Evolutionary conservation across 2,888 invertebrate genomes (phyloP), one percentile per base, ranked within the genome.

Genomic region (Hypercompe scribonia): DNA sequence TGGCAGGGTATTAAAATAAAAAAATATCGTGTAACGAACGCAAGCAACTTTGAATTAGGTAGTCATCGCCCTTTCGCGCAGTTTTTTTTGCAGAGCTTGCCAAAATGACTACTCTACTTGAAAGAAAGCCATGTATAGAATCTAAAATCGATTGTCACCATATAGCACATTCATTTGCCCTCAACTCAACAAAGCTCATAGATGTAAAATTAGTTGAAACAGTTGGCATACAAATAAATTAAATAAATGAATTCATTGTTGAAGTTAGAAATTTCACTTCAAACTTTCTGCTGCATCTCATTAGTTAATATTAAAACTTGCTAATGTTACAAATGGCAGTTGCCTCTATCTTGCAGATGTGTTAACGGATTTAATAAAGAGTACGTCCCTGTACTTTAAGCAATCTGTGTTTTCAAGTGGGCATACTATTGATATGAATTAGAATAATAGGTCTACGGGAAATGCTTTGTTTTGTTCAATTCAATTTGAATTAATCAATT

Each of bases 391-490:
- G 82, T 74, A 42, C 67, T 61, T n/a, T 36, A 72, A 77, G 79
- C 72, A 82, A 79, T 76, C 74, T 78, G 70, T 65, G 76, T 72
- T 58, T 80, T 78, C 78, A 87, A 88, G 87, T 86, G 87, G 81
- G 77, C 84, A 79, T 78, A 65, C 83, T 73, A 76, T 78, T 81
- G 66, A 76, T 84, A 84, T 86, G 83, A 86, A 87, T 89, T 86
- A 87, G 80, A 89, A 90, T 88, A 86, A 87, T 84, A 87, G 72
- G 72, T 80, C 68, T 72, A 81, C 80, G 78, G 76, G 75, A 77
- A 76, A 68, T 73, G 71, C 31, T 75, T 77, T 69, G 64, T 69
- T 78, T 76, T 31, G 69, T 81, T 54, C 8, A 74, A 83, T 77
- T 75, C 71, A 72, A 77, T 78, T 83, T 36, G 34, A 70, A 77